A percentile compares a stretch with the other conserved stretches of the same genome.
phyloP scores from a whole-genome alignment of 2,797 vertebrate genomes.

The Dicrostonyx torquatus region DNA sequence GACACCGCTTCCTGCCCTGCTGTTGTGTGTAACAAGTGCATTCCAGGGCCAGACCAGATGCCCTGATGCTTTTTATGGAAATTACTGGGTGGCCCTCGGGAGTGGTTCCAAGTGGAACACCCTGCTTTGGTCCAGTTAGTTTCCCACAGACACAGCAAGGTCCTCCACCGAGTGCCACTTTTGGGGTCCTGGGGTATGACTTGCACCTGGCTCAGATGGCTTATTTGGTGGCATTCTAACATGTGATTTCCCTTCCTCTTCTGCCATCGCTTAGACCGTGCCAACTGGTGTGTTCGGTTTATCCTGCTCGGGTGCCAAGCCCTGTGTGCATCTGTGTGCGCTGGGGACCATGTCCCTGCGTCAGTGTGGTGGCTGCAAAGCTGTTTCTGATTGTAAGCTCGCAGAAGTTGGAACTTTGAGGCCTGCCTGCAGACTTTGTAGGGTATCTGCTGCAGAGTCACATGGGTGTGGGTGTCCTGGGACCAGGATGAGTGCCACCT shows the following conservation, averaged over 20 bases:
- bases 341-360: not conserved
- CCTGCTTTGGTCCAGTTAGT: not conserved
- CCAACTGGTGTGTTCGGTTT: rapidly evolving
- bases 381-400: not conserved
- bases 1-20: not conserved
- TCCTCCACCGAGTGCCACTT: not conserved
- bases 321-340: not conserved
- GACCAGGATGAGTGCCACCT: not conserved
- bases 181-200: not conserved
- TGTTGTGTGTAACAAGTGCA: not conserved
- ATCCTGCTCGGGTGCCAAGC: not conserved
- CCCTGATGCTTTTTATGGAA: not conserved
- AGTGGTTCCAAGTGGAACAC: not conserved
- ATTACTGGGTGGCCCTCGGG: constrained; percentile 64
- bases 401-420: not conserved
- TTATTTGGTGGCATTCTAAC: too few species aligned
- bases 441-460: not conserved
- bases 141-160: not conserved
- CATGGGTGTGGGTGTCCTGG: not conserved
- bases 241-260: too few species aligned
- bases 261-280: not conserved
- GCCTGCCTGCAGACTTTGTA: not conserved
- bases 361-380: not conserved
- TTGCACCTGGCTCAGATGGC: rapidly evolving
- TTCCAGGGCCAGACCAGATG: constrained; percentile 1